Base-by-base conservation (phyloP, 2,888 invertebrate genomes). In the Mythimna ferrago region DNA sequence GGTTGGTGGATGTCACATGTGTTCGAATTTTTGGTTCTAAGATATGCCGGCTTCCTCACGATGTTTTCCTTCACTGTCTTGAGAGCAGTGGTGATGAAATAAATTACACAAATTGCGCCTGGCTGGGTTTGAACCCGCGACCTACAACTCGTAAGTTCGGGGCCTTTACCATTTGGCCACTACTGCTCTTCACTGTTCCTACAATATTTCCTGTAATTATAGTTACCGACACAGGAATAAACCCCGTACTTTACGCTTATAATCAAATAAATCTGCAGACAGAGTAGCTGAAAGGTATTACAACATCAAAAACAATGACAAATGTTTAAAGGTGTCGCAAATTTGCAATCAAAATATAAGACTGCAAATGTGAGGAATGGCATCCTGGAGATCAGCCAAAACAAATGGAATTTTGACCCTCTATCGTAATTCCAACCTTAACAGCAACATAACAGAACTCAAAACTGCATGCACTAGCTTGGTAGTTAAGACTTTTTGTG, bases 311-410 rank as follows among this genome's bases (percentile, higher is more conserved):
- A 88, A 90, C 86, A 86, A 86, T 89, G 90, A 92, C 88, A 86
- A 88, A 91, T 87, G 82, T 73, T 72, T 86, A 83, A 92, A 93
- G 92, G 92, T 94, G 93, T 88, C 87, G 87, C 81, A 83, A 87
- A 82, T 81, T 81, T 78, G 88, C 88, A 89, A 90, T 90, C 91
- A 93, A 91, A 93, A 92, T 92, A 92, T 88, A 89, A 87, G 88
- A 90, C 80, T 78, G 88, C 88, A 91, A 92, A 93, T 92, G 92
- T 92, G 88, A 92, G 91, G 89, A 89, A 91, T 92, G 85, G 89
- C 91, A 90, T 91, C 88, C 92, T 94, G 92, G 93, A 92, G 83
- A 64, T 57, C 84, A 84, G 91, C 93, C 93, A 94, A 91, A 85
- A 81, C 78, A 86, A 89, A 80, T 82, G 78, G 79, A 70, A 66